A percentile compares a stretch with the other conserved stretches of the same genome.
phyloP scores from a whole-genome alignment of 2,797 vertebrate genomes.

The Coregonus sp. region DNA sequence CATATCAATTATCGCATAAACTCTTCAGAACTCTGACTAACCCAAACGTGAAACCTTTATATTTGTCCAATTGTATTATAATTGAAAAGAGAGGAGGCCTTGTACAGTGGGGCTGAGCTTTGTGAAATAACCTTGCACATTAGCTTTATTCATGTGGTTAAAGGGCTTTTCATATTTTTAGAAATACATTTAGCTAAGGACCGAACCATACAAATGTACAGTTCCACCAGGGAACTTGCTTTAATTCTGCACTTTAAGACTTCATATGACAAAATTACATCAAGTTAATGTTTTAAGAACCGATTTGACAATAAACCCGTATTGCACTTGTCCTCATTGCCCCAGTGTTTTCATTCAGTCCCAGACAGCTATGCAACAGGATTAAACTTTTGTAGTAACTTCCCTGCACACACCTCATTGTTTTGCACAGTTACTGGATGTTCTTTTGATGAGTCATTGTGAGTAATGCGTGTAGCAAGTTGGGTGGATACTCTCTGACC shows the following conservation, averaged over 20 bases:
- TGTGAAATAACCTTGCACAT: conserved; percentile 75
- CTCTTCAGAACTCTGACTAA: conserved; percentile 43
- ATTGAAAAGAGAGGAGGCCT: conserved; percentile 24
- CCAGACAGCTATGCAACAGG: not conserved
- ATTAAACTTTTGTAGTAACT: not conserved
- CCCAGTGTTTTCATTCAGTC: conserved; percentile 31
- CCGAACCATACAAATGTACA: conserved; percentile 72
- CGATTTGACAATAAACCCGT: conserved; percentile 90
- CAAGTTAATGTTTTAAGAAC: conserved; percentile 90
- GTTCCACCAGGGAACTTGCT: conserved; percentile 83
- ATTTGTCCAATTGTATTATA: conserved; percentile 43
- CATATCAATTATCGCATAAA: conserved; percentile 52
- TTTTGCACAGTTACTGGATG: conserved; percentile 44
- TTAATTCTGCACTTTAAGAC: conserved; percentile 90
- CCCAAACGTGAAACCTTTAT: conserved; percentile 36
- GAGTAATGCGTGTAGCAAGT: conserved; percentile 5
- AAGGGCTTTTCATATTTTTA: conserved; percentile 89
- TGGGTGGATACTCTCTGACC: conserved; percentile 38
- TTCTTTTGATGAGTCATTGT: conserved; percentile 43
- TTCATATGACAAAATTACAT: conserved; percentile 80
- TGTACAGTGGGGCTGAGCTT: conserved; percentile 53
- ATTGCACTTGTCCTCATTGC: conserved; percentile 72
- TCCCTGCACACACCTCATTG: not conserved
- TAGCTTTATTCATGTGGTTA: conserved; percentile 84
- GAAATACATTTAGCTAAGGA: conserved; percentile 66